Base-by-base conservation (phyloP, 2,888 invertebrate species). In the Eustalomyia histrio region DNA sequence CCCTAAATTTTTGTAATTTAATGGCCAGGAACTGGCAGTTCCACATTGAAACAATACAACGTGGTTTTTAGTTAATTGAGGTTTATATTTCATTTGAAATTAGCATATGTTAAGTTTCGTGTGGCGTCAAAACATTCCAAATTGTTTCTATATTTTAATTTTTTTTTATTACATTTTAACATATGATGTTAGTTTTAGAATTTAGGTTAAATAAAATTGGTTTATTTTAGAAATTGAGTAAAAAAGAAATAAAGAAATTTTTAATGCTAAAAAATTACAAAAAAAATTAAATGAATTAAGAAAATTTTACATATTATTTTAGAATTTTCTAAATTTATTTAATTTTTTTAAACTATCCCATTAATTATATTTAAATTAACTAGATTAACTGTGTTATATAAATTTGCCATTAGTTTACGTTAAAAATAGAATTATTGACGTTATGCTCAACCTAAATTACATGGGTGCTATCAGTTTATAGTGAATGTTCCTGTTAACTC, bases 21-120 rank as follows among this genome's bases (percentile, higher is more conserved):
- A 50, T 50, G 52, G 64, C 50, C 64, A 64, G 64, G 64, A 64
- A 64, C 64, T 64, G 64, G 52, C 18, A 29, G 33, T 33, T 33
- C 14, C 60, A 60, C 3, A 29, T 3, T 29, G 7, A 29, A 29
- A 29, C 29, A 29, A 29, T 29, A 29, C 29, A 43, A 35, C 35
- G n/a, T 64, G 33, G 52, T 64, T 52, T 39, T 52, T 17, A 52
- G 35, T 29, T 47, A 73, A 73, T 64, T 50, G 57, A 63, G 47
- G 53, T 72, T 72, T 72, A 43, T 50, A 39, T 78, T 61, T 63
- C 43, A 68, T 53, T 47, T 68, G n/a, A 47, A 24, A 24, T 57
- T 24, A 55, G 47, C 68, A 69, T 55, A 58, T 76, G 73, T 68
- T 64, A 50, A 29, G 24, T 64, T 73, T 47, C 35, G 21, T 14